Conservation (phyloP, 2,888 invertebrate species). For the Rutpela maculata region DNA sequence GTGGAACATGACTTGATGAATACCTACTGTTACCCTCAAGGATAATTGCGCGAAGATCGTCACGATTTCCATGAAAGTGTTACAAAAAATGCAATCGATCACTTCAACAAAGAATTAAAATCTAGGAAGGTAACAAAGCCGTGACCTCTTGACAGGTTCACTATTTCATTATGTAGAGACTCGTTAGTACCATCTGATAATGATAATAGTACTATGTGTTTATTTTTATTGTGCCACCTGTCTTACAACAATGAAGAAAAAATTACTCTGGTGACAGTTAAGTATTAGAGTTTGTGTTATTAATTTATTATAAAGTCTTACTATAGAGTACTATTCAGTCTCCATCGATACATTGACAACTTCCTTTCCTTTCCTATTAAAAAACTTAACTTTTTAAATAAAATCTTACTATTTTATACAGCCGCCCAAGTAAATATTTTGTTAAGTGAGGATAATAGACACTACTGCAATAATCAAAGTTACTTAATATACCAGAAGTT, state of each 20-base stretch:
- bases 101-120: constrained; percentile 25
- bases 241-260: neutral
- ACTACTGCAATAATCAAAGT: too few species aligned
- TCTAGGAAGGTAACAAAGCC: constrained; percentile 35
- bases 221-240: constrained; percentile 11
- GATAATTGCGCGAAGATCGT: constrained; percentile 7
- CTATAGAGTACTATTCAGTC: neutral
- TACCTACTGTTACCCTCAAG: constrained; percentile 7
- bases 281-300: too few species aligned
- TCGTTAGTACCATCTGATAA: constrained; percentile 27
- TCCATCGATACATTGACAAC: neutral
- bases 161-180: constrained; percentile 22
- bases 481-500: too few species aligned
- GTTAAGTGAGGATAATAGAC: too few species aligned
- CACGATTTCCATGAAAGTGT: constrained; percentile 2
- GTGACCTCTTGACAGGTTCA: constrained; percentile 42
- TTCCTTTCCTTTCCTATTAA: too few species aligned
- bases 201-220: neutral
- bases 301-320: too few species aligned
- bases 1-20: constrained; percentile 7
- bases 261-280: neutral
- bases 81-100: constrained; percentile 34
- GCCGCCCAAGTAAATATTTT: too few species aligned
- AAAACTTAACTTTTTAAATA: too few species aligned
- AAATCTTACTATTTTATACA: too few species aligned